These are phyloP conservation scores for Onthophagus taurus DNA, from an alignment of 1,140 invertebrate genomes.

Conservation along the genomic window DNA sequence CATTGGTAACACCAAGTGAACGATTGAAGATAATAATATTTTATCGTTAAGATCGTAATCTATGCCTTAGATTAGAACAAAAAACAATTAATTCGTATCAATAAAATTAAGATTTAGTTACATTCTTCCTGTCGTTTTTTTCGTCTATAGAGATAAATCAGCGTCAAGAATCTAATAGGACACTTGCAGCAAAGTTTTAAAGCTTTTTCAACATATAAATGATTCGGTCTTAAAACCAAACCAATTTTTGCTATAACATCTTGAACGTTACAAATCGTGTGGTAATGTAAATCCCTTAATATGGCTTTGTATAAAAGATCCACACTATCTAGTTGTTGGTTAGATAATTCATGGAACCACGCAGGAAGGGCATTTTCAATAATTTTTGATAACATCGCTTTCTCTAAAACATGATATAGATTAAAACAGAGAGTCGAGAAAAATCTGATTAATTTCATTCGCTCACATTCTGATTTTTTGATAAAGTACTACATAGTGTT, in stretches of 20 bases:
- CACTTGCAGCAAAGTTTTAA: conserved; percentile 22
- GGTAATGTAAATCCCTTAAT: conserved; percentile 18
- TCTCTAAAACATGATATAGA: conserved; percentile 2
- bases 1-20: conserved; percentile 28
- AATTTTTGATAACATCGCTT: conserved; percentile 10
- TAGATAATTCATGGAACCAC: conserved; percentile 34
- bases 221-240: conserved; percentile 24
- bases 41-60: conserved; percentile 20
- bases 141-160: conserved; percentile 29
- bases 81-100: too few relatives aligned
- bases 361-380: conserved; percentile 23
- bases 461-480: too few relatives aligned
- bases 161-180: conserved; percentile 31
- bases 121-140: too few relatives aligned
- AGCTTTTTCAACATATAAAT: conserved; percentile 21
- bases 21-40: conserved; percentile 29
- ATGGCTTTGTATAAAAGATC: conserved; percentile 26
- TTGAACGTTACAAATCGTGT: conserved; percentile 19
- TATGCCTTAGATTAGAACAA: too few relatives aligned
- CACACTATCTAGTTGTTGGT: conserved; percentile 23
- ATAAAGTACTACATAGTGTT: too few relatives aligned
- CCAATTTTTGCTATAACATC: conserved; percentile 25
- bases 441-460: too few relatives aligned
- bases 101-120: too few relatives aligned
- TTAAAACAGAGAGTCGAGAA: too few relatives aligned